A percentile compares a stretch with the other conserved stretches of the same genome.
Conservation (phyloP, 1,140 invertebrate species). For the Bombus soroeensis region DNA sequence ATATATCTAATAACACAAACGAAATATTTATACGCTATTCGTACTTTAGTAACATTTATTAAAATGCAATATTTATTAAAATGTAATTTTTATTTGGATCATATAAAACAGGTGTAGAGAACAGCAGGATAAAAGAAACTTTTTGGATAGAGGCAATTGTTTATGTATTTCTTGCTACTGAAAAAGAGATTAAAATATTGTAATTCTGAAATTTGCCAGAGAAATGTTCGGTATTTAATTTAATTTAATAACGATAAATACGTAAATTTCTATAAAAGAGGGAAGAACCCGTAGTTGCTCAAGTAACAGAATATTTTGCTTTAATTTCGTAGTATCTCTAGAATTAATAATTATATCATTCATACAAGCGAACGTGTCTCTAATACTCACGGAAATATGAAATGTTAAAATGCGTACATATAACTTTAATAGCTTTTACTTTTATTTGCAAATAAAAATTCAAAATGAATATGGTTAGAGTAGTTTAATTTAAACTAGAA, state of each 20-base stretch:
- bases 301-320: neutral
- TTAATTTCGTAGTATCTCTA: neutral
- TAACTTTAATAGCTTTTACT: neutral
- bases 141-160: too few species aligned
- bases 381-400: neutral
- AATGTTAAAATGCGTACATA: neutral
- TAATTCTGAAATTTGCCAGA: neutral
- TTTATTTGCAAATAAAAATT: neutral
- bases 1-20: too few species aligned
- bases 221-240: neutral
- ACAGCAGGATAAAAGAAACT: neutral
- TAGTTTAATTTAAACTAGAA: neutral
- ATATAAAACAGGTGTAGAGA: neutral
- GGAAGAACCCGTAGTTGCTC: neutral
- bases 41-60: neutral
- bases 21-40: too few species aligned
- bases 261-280: neutral
- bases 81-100: neutral
- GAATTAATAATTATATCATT: neutral
- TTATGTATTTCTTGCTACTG: too few species aligned
- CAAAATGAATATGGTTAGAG: neutral
- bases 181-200: neutral
- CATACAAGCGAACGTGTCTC: neutral
- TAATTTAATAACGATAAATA: neutral
- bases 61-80: neutral